Evolutionary conservation across 92 coral and sea anemone species (phyloP).

Genomic region (Epizoanthus ramosus): DNA sequence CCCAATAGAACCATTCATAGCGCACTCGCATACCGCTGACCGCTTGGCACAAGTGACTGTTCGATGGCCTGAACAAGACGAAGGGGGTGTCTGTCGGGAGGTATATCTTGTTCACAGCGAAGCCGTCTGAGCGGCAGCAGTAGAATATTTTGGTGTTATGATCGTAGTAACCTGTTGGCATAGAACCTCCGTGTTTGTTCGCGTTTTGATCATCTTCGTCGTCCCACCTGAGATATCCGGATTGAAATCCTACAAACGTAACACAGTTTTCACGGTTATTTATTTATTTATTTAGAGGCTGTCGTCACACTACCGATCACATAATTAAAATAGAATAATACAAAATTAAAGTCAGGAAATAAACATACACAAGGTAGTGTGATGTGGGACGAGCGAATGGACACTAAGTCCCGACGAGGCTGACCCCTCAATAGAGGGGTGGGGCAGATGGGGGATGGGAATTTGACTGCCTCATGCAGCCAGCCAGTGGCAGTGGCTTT

Average conservation of each 20-base stretch:
- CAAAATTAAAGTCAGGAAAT: too few relatives aligned
- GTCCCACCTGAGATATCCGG: not conserved
- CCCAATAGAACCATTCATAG: not conserved
- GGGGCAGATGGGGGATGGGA: too few relatives aligned
- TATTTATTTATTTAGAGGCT: too few relatives aligned
- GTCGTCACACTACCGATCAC: too few relatives aligned
- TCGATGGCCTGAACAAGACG: not conserved
- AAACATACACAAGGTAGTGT: too few relatives aligned
- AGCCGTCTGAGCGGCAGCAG: conserved; percentile 1
- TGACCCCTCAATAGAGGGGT: too few relatives aligned
- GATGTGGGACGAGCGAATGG: too few relatives aligned
- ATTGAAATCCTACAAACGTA: not conserved
- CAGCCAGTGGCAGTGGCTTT: too few relatives aligned
- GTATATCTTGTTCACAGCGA: not conserved
- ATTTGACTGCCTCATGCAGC: too few relatives aligned
- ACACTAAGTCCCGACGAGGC: too few relatives aligned
- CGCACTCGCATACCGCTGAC: not conserved
- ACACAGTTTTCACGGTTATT: too few relatives aligned
- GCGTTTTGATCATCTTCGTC: not conserved
- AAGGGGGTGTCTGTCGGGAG: not conserved
- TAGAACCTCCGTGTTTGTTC: not conserved
- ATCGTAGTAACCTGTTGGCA: not conserved
- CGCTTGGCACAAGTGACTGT: not conserved
- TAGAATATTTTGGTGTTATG: not conserved
- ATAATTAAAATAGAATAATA: too few relatives aligned